These are phyloP conservation scores for Paramacrobiotus metropolitanus DNA, from an alignment of 1,140 invertebrate genomes.

Conservation along the genomic window DNA sequence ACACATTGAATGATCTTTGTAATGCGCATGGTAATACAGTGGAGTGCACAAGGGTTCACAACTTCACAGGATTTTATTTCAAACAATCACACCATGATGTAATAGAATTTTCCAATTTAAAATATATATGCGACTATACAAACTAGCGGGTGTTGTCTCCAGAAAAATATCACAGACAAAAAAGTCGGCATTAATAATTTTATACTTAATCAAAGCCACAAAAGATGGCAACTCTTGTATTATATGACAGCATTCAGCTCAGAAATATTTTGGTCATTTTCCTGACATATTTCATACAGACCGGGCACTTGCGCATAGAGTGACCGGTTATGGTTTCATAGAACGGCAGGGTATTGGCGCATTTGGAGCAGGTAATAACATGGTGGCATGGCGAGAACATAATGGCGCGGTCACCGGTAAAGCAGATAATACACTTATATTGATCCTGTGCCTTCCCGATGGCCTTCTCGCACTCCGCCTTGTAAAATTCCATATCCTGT, in stretches of 20 bases:
- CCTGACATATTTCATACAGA: not conserved
- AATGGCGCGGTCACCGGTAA: not conserved
- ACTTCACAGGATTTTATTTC: too few species aligned
- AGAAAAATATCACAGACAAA: not conserved
- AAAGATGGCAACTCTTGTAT: too few species aligned
- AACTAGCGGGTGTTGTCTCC: too few species aligned
- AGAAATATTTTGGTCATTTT: not conserved
- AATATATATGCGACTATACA: too few species aligned
- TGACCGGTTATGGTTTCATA: not conserved
- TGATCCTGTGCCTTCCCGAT: not conserved
- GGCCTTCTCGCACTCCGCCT: not conserved
- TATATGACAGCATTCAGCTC: not conserved
- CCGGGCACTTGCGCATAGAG: not conserved
- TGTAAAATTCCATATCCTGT: not conserved
- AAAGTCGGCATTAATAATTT: too few species aligned
- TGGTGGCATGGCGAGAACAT: not conserved
- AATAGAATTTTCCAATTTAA: too few species aligned
- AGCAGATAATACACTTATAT: not conserved
- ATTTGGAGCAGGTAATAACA: not conserved
- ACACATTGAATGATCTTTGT: too few species aligned
- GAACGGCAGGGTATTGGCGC: not conserved
- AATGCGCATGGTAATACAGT: too few species aligned
- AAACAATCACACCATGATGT: too few species aligned
- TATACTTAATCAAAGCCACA: too few species aligned
- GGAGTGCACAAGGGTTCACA: too few species aligned